phyloP scores from a whole-genome alignment of 2,797 vertebrate species.

The Oreochromis grahami region DNA sequence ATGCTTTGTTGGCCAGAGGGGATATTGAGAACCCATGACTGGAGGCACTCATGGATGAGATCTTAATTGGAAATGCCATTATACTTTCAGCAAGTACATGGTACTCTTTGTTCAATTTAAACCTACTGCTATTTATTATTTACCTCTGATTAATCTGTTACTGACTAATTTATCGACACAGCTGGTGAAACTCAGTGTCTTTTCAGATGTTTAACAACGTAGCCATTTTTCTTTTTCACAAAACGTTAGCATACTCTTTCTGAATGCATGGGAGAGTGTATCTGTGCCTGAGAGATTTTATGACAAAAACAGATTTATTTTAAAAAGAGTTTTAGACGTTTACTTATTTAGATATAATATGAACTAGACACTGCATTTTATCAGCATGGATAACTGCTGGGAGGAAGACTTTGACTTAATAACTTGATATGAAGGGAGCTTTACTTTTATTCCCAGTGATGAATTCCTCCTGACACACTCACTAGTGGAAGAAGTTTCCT shows the following conservation, averaged over 20 bases:
- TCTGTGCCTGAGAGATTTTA: neutral
- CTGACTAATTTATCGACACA: neutral
- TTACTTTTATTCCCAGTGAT: slow-evolving; percentile 53
- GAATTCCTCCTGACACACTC: slow-evolving; percentile 50
- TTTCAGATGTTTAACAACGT: neutral
- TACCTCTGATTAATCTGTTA: slow-evolving; percentile 1
- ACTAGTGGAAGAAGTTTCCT: slow-evolving; percentile 29
- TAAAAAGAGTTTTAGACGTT: neutral
- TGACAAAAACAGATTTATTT: slow-evolving; percentile 8
- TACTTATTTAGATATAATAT: slow-evolving; percentile 20
- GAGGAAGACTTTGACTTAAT: slow-evolving; percentile 30
- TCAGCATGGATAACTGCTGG: slow-evolving; percentile 16
- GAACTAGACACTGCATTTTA: slow-evolving; percentile 12
- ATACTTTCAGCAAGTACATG: slow-evolving; percentile 20
- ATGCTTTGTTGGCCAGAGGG: slow-evolving; percentile 5
- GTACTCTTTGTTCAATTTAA: slow-evolving; percentile 19
- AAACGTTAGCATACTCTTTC: neutral
- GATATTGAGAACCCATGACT: neutral
- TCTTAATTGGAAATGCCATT: slow-evolving; percentile 13
- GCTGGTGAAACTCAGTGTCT: neutral
- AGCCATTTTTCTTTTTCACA: neutral
- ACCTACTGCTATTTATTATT: slow-evolving; percentile 31
- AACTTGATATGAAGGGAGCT: slow-evolving; percentile 47
- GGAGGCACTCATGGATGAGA: slow-evolving; percentile 5
- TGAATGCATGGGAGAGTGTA: neutral